Percentiles rank a stretch among this genome's conserved stretches.
phyloP scores from a whole-genome alignment of 2,113 vertebrate genomes.

The Myrmophylax atrothorax region DNA sequence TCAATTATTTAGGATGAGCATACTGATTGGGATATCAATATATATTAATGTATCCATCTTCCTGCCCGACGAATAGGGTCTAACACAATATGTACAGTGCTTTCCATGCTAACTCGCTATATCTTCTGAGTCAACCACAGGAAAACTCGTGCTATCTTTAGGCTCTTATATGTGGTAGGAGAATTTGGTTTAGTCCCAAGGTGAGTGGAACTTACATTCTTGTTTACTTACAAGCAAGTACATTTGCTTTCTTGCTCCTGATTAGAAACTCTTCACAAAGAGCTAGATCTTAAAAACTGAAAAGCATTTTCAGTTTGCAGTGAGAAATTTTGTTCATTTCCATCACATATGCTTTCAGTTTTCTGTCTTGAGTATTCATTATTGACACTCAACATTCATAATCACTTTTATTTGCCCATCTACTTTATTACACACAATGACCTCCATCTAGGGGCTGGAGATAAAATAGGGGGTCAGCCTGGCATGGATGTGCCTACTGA shows the following conservation, averaged over 20 bases:
- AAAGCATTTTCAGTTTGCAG: neutral
- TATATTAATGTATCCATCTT: neutral
- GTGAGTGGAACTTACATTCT: neutral
- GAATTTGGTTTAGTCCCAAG: neutral
- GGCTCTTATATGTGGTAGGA: neutral
- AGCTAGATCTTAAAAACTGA: neutral
- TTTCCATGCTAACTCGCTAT: neutral
- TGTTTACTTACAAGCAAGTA: neutral
- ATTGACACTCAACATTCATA: neutral
- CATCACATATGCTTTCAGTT: neutral
- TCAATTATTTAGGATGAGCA: neutral
- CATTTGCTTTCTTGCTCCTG: neutral
- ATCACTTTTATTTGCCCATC: neutral
- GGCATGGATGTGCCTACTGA: neutral
- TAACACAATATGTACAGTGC: neutral
- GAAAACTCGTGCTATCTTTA: neutral
- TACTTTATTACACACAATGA: neutral
- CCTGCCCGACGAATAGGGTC: rapidly evolving
- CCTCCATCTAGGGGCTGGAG: neutral
- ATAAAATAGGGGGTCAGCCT: neutral
- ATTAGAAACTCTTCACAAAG: neutral
- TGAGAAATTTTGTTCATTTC: neutral
- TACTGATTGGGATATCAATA: neutral
- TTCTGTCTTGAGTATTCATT: neutral
- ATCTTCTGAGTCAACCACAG: neutral